A percentile compares a stretch with the other conserved stretches of the same genome.
phyloP scores from a whole-genome alignment of 2,888 invertebrate species.

The Clitarchus hookeri region DNA sequence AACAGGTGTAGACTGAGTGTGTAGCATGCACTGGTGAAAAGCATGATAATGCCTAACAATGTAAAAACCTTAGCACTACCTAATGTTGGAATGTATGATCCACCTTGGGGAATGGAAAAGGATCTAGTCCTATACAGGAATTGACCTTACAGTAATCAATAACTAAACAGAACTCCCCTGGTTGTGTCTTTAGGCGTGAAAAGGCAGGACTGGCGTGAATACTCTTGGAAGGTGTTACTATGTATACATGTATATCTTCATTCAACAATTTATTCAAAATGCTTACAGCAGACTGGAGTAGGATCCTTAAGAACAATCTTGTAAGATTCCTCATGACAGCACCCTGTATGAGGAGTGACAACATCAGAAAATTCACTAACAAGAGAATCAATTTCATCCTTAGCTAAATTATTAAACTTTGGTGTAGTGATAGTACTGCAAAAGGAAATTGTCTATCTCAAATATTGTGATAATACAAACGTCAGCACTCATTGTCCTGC shows the following conservation, averaged over 20 bases:
- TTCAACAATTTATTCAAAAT: neutral
- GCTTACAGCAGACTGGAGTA: neutral
- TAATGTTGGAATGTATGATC: neutral
- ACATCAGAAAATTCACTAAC: neutral
- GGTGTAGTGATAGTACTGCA: too few relatives aligned
- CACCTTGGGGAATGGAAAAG: neutral
- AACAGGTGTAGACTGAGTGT: neutral
- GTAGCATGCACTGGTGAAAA: neutral
- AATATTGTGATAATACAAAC: too few relatives aligned
- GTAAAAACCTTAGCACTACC: neutral
- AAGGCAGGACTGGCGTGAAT: neutral
- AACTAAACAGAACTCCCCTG: neutral
- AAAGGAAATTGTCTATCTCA: too few relatives aligned
- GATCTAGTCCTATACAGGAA: neutral
- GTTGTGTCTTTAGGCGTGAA: neutral
- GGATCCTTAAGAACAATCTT: neutral
- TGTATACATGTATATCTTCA: neutral
- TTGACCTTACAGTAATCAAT: neutral
- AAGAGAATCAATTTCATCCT: too few relatives aligned
- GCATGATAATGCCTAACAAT: neutral
- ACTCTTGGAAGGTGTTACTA: neutral
- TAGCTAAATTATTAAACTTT: too few relatives aligned
- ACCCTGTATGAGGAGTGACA: neutral
- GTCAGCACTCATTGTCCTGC: too few relatives aligned
- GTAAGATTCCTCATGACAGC: neutral